Conservation (phyloP, 2,888 invertebrate species). For the Rhagonycha fulva region DNA sequence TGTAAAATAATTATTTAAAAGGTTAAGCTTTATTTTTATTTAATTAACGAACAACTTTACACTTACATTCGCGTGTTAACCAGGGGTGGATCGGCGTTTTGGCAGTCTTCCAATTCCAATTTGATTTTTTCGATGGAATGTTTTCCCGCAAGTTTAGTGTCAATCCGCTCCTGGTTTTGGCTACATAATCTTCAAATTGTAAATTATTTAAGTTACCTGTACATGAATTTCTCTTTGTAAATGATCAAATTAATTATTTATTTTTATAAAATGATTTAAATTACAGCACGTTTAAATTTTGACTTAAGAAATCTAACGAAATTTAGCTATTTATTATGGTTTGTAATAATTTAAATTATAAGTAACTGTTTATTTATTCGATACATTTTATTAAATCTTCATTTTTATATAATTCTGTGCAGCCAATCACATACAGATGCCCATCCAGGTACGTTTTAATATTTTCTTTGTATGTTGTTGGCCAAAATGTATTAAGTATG, state of each 20-base stretch:
- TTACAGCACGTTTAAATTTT: background rate
- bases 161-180: background rate
- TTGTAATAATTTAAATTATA: background rate
- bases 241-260: background rate
- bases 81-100: background rate
- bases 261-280: background rate
- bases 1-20: background rate
- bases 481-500: constrained; percentile 12
- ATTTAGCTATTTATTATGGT: background rate
- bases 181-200: background rate
- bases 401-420: background rate
- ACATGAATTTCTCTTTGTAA: background rate
- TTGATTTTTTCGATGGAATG: background rate
- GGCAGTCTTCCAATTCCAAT: background rate
- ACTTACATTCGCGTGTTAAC: background rate
- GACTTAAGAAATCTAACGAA: background rate
- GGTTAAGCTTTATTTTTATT: background rate
- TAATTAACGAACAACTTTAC: background rate
- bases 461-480: constrained; percentile 15
- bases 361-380: background rate
- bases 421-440: constrained; percentile 7
- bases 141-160: background rate
- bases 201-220: background rate
- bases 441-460: background rate
- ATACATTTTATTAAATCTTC: background rate